Base-by-base conservation (phyloP, 2,888 invertebrate species). In the Cephalotes varians region DNA sequence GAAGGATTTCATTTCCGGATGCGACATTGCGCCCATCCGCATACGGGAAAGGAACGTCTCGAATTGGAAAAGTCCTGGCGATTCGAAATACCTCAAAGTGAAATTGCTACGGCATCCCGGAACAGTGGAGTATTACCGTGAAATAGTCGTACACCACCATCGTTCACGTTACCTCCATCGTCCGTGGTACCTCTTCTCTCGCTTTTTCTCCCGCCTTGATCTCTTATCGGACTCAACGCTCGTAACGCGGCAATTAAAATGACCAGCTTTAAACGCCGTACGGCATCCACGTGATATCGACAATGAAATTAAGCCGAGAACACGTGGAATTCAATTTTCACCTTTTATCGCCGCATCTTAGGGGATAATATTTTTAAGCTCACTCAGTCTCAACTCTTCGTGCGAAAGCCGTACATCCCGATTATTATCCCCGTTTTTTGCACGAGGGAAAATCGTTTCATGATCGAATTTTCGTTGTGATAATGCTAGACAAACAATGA, bases 1-100 rank as follows among this genome's bases (percentile, higher is more conserved):
- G 85, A 85, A 85, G 85, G 85, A 86, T 89, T 84, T 86, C 86
- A 87, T 90, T 89, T 86, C 89, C 85, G 85, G 84, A 84, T 74
- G 54, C 83, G 85, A 85, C 85, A 77, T 85, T 86, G 77, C 85
- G 31, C 56, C 40, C 83, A 51, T 60, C 25, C 21, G 58, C 49
- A 47, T 4, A 10, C 47, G 51, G 34, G 37, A 28, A 79, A 56
- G 34, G 64, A 49, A 69, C 62, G 74, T 44, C 47, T 21, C 60
- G 37, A 81, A n/a, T 10, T 0, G 82, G 74, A 81, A 69, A 76
- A 64, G 83, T 83, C 54, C 40, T 5, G 62, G 60, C 56, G 69
- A 81, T 84, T 74, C 81, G 82, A 69, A 83, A 81, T 77, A 65
- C 83, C 62, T 72, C 47, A n/a, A 67, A 76, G 76, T 54, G 72